Evolutionary conservation across 2,888 invertebrate species (phyloP).

Genomic region (Amphiduros pacificus): DNA sequence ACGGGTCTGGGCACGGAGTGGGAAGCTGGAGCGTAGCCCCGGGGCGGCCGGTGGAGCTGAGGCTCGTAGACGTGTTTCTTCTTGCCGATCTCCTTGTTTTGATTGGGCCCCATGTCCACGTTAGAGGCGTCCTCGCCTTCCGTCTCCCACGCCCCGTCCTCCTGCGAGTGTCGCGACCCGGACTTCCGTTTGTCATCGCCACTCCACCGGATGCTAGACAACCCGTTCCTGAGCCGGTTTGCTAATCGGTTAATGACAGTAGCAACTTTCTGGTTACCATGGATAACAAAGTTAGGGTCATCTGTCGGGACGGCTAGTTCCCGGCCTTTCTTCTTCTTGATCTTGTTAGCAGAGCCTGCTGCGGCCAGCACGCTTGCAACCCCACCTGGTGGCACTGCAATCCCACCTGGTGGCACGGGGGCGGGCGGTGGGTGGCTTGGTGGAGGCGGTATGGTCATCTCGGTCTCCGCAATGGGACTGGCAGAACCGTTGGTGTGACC

Average conservation of each 20-base stretch:
- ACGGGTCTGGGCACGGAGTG: constrained; percentile 22
- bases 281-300: constrained; percentile 15
- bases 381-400: not conserved
- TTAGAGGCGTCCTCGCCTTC: constrained; percentile 1
- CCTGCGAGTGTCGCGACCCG: not conserved
- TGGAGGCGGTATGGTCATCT: not conserved
- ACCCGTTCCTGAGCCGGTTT: constrained; percentile 17
- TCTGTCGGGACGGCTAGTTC: not conserved
- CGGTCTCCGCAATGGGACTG: not conserved
- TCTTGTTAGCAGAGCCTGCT: not conserved
- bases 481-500: not conserved
- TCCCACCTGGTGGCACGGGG: not conserved
- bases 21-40: constrained; percentile 32
- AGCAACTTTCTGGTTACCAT: constrained; percentile 12
- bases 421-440: not conserved
- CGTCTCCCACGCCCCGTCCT: not conserved
- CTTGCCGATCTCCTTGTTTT: not conserved
- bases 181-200: not conserved
- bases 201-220: constrained; percentile 17
- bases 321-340: constrained; percentile 1
- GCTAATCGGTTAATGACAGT: constrained; percentile 23
- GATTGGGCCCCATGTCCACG: not conserved
- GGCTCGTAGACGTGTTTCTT: constrained; percentile 10
- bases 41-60: constrained; percentile 21
- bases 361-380: not conserved